Conservation (phyloP, 2,888 invertebrate genomes). For the Falcaria lacertinaria region DNA sequence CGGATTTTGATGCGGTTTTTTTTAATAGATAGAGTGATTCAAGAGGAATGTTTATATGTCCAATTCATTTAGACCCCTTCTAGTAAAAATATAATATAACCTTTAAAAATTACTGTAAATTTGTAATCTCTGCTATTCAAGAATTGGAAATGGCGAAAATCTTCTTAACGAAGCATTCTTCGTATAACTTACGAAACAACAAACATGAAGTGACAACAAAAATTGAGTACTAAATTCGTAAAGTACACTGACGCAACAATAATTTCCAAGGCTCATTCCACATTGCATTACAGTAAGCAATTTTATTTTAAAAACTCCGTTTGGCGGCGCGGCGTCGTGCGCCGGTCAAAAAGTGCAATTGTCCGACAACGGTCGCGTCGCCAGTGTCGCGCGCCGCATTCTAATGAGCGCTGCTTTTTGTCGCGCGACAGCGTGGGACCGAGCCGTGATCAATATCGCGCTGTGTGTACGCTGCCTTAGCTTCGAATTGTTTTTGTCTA, state of each 20-base stretch:
- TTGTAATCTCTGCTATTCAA: too few relatives aligned
- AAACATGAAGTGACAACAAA: too few relatives aligned
- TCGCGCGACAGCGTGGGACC: conserved; percentile 67
- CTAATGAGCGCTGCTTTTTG: conserved; percentile 66
- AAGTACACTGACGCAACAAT: not conserved
- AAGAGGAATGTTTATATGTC: too few relatives aligned
- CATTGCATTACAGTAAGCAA: conserved; percentile 18
- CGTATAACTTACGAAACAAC: too few relatives aligned
- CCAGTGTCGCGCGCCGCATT: conserved; percentile 62
- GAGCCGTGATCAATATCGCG: conserved; percentile 31
- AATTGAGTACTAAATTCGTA: too few relatives aligned
- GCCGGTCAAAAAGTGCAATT: conserved; percentile 13
- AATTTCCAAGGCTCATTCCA: conserved; percentile 11
- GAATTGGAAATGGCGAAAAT: too few relatives aligned
- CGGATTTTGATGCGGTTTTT: too few relatives aligned
- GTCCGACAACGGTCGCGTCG: conserved; percentile 23
- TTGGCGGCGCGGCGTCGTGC: conserved; percentile 28
- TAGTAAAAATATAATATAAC: too few relatives aligned
- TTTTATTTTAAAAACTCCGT: conserved; percentile 26
- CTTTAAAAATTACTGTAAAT: too few relatives aligned
- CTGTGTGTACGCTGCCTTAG: conserved; percentile 23
- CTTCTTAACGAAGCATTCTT: too few relatives aligned
- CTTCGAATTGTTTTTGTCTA: conserved; percentile 2
- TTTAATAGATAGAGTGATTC: too few relatives aligned
- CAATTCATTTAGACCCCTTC: too few relatives aligned